Evolutionary conservation across 2,888 invertebrate species (phyloP), one percentile per base, ranked within the genome.

Genomic region (Junonia oenone): DNA sequence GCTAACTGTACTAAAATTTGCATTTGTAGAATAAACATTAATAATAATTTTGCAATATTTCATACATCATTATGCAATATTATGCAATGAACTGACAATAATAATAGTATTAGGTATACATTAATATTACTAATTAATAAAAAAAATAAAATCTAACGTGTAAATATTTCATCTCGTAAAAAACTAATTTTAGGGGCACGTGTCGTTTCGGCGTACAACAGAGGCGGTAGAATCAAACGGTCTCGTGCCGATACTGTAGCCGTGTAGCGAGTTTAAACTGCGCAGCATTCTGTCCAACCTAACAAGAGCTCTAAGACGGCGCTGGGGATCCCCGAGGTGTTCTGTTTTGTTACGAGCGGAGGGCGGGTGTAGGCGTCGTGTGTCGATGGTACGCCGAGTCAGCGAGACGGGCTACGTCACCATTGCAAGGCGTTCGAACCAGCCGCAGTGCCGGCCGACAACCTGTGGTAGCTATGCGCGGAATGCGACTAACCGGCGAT

Each of bases 401-500:
- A 55, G 31, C 22, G 55, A 45, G 51, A 48, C 58, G 50, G 59
- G 69, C 80, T 81, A 83, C 81, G 85, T 84, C 85, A 85, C 72
- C 73, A 68, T 51, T 71, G 76, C 78, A 74, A 79, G 78, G 73
- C 77, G 79, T 74, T 78, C 71, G 70, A 84, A 83, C 85, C 82
- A 82, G 86, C 83, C 78, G 71, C 72, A 62, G 63, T 67, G 70
- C 67, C 76, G 81, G 83, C 83, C 84, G 84, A 83, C 83, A 87
- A 84, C 85, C 87, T 80, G 79, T 71, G 77, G 72, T 75, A 78
- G 79, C 66, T 77, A 88, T 86, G 85, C 75, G 73, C 68, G 82
- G 87, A 85, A 89, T 88, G 88, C 77, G 81, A 81, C 76, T 81
- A 81, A 77, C 75, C 72, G 76, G 73, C 81, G 75, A 75, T 74